Evolutionary conservation across 2,113 vertebrate species (phyloP).

Genomic region (Eleginops maclovinus): DNA sequence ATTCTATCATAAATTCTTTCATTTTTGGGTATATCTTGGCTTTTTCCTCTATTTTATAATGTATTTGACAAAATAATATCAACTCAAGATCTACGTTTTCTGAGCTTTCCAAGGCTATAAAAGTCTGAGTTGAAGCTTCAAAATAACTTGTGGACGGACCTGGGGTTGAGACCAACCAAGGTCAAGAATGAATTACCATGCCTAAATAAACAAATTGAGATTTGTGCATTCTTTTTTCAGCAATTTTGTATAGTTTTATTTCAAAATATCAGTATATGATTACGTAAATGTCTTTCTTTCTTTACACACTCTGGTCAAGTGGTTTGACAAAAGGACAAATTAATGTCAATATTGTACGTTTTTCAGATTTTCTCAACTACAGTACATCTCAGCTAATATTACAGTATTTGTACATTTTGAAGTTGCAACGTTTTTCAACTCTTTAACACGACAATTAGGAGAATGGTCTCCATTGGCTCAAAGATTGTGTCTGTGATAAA

Average conservation of each 20-base stretch:
- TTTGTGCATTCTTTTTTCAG: neutral
- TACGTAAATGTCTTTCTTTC: neutral
- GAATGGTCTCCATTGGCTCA: constrained; percentile 2
- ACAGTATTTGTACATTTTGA: neutral
- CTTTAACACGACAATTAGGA: neutral
- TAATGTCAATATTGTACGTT: too few species aligned
- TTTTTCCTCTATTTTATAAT: neutral
- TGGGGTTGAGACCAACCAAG: neutral
- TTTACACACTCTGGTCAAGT: neutral
- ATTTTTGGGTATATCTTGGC: neutral
- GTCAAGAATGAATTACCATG: neutral
- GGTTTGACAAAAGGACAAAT: too few species aligned
- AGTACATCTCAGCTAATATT: too few species aligned
- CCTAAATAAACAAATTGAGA: neutral
- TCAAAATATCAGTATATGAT: neutral
- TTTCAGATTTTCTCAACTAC: too few species aligned
- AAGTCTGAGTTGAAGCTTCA: neutral
- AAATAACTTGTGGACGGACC: neutral
- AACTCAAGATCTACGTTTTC: neutral
- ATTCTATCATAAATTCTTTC: neutral
- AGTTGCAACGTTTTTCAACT: neutral
- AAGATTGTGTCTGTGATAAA: neutral
- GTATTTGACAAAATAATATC: neutral
- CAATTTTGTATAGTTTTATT: neutral
- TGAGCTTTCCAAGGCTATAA: neutral